Percentiles rank a stretch among this genome's conserved stretches.
Evolutionary conservation across 1,140 invertebrate genomes (phyloP).

Genomic region (Dolichoris vasculosae): DNA sequence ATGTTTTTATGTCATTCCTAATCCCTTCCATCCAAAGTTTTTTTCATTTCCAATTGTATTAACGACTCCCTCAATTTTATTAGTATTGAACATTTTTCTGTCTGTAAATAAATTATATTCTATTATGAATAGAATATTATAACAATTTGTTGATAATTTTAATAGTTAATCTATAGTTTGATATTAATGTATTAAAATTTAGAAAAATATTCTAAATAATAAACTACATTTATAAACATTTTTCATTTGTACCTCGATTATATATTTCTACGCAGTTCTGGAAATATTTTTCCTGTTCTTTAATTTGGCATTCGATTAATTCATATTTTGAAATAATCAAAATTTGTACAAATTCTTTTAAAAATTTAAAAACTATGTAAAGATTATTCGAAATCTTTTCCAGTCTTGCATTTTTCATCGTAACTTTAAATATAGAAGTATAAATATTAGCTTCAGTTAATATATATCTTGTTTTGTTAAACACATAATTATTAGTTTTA

Average conservation of each 20-base stretch:
- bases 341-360: conserved; percentile 92
- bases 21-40: conserved; percentile 96
- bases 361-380: conserved; percentile 84
- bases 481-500: background rate
- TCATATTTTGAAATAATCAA: conserved; percentile 96
- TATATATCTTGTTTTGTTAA: conserved; percentile 85
- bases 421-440: conserved; percentile 94
- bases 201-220: background rate
- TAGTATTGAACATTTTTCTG: conserved; percentile 92
- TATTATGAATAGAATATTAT: conserved; percentile 17
- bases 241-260: conserved; percentile 82
- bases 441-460: conserved; percentile 95
- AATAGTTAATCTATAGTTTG: background rate
- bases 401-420: conserved; percentile 99
- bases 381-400: conserved; percentile 97
- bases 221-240: background rate
- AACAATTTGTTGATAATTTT: background rate
- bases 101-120: conserved; percentile 71
- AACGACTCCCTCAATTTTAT: conserved; percentile 94
- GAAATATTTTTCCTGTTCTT: conserved; percentile 87
- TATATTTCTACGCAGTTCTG: conserved; percentile 92
- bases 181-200: background rate
- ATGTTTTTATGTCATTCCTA: conserved; percentile 89
- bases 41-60: conserved; percentile 90
- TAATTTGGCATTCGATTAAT: conserved; percentile 99